Conservation (phyloP, 1,140 invertebrate species). For the Maconellicoccus hirsutus region DNA sequence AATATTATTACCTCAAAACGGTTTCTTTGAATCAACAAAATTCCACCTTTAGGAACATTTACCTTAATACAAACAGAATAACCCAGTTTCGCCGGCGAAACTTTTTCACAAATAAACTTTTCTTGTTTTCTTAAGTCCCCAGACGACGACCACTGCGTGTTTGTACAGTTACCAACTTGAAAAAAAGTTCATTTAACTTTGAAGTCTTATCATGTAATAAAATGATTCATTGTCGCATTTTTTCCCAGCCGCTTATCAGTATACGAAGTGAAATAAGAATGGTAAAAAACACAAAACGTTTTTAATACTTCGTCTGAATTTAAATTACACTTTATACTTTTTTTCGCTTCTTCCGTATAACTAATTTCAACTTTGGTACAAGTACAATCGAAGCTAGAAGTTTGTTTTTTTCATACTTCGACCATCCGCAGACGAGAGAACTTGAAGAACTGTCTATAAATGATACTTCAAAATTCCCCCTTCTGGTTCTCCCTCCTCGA, state of each 20-base stretch:
- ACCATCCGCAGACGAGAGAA: too few species aligned
- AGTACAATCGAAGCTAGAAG: neutral
- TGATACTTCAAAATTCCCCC: neutral
- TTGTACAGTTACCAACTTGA: neutral
- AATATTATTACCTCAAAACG: slow-evolving; percentile 19
- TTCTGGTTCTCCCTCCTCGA: neutral
- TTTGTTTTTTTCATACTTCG: too few species aligned
- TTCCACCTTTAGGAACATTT: slow-evolving; percentile 21
- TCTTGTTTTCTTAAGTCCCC: slow-evolving; percentile 16
- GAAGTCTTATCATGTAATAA: slow-evolving; percentile 19
- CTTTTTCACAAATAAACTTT: slow-evolving; percentile 18
- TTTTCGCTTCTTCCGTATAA: neutral
- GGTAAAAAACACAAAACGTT: neutral
- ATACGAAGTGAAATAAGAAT: neutral
- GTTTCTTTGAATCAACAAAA: slow-evolving; percentile 10
- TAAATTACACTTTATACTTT: neutral
- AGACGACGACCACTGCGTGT: neutral
- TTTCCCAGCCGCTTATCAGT: slow-evolving; percentile 1
- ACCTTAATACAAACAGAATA: slow-evolving; percentile 10
- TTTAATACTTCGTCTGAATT: slow-evolving; percentile 4
- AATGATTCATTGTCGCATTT: slow-evolving; percentile 16
- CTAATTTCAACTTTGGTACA: neutral
- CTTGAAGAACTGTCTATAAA: neutral
- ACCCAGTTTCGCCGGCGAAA: neutral
- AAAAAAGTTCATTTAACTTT: slow-evolving; percentile 22